Conservation (phyloP, 1,140 invertebrate genomes). For the Medauroidea extradentata region DNA sequence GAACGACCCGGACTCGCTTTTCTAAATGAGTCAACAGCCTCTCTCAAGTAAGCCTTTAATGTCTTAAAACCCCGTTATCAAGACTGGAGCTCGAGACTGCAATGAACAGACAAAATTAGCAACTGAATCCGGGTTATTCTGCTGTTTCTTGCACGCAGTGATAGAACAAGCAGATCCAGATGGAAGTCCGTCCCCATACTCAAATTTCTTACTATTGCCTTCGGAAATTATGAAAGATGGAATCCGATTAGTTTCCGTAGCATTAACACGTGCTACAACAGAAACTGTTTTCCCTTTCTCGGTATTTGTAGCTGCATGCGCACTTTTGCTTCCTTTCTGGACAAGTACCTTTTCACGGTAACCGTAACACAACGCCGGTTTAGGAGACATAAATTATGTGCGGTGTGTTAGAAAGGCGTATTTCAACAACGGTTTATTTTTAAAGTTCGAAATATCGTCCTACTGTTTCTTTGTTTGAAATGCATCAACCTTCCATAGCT, state of each 20-base stretch:
- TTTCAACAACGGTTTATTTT: background rate
- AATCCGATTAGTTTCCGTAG: constrained; percentile 1
- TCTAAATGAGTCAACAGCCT: background rate
- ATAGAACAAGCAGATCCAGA: background rate
- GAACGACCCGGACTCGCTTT: background rate
- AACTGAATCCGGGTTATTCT: background rate
- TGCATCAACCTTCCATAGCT: background rate
- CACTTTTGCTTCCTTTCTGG: constrained; percentile 9
- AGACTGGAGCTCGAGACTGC: constrained; percentile 4
- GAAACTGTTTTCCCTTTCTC: constrained; percentile 12
- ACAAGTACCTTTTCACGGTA: background rate
- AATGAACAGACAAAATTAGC: background rate
- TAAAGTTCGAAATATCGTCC: background rate
- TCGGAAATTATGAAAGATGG: constrained; percentile 7
- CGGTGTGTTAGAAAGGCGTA: background rate
- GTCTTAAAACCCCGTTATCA: background rate
- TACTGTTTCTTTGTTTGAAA: background rate
- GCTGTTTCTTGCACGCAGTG: background rate
- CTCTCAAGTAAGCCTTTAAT: background rate
- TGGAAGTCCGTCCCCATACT: constrained; percentile 3
- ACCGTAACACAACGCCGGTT: constrained; percentile 3
- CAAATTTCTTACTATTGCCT: background rate
- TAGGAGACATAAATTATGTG: constrained; percentile 11
- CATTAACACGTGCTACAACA: constrained; percentile 6
- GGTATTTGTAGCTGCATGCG: background rate